These are phyloP conservation scores for Phoxinus dragarum DNA, from an alignment of 2,797 vertebrate genomes.

Conservation along the genomic window DNA sequence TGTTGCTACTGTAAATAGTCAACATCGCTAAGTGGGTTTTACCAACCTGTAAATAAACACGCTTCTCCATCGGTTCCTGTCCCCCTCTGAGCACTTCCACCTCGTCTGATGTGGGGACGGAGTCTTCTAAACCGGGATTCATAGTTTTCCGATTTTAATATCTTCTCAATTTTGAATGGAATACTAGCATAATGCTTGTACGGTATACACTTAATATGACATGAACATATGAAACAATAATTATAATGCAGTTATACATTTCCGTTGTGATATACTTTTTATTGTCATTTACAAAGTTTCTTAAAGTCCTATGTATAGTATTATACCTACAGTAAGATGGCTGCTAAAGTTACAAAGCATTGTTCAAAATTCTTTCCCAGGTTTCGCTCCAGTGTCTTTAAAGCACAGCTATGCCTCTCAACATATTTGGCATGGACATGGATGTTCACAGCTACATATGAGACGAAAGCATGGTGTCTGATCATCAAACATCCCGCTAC, in stretches of 20 bases:
- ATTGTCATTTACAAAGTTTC: not conserved
- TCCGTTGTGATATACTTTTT: not conserved
- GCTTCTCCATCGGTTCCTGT: not conserved
- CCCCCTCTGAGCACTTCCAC: not conserved
- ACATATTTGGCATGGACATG: constrained; percentile 45
- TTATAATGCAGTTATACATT: not conserved
- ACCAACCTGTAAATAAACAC: not conserved
- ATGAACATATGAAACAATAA: not conserved
- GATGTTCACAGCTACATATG: constrained; percentile 46
- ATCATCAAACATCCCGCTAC: constrained; percentile 35
- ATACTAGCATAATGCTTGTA: not conserved
- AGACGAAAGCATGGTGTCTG: constrained; percentile 36
- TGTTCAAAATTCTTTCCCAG: constrained; percentile 25
- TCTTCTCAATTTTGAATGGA: not conserved
- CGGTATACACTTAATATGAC: not conserved
- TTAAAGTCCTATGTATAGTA: not conserved
- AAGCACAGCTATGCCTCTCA: constrained; percentile 10
- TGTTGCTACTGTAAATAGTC: not conserved
- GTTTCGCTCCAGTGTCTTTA: constrained; percentile 23
- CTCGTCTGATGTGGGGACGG: not conserved
- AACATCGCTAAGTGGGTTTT: not conserved
- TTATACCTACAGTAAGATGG: not conserved
- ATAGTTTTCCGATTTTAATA: not conserved
- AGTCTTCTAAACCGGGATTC: not conserved
- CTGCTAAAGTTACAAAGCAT: not conserved